A percentile compares a stretch with the other conserved stretches of the same genome.
phyloP scores from a whole-genome alignment of 2,888 invertebrate species.

The Rhamnusium bicolor region DNA sequence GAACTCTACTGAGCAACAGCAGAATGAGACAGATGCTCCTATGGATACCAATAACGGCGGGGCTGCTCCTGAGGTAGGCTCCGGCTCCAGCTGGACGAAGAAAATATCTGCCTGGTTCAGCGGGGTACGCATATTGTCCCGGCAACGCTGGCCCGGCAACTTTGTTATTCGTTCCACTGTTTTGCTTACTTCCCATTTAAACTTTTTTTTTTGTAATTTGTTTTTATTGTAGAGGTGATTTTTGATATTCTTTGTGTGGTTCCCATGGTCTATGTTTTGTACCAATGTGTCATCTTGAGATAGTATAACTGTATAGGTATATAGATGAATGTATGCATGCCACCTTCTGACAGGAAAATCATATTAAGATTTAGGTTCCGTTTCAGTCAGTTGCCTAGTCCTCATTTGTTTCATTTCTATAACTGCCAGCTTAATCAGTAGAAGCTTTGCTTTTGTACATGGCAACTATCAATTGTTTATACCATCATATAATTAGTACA shows the following conservation, averaged over 20 bases:
- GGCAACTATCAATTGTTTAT: too few relatives aligned
- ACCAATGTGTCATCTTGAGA: neutral
- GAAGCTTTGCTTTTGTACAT: too few relatives aligned
- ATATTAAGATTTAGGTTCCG: too few relatives aligned
- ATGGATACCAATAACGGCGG: conserved; percentile 59
- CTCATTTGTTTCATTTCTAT: too few relatives aligned
- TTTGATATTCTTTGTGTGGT: neutral
- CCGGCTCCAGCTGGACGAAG: conserved; percentile 71
- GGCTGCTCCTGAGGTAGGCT: conserved; percentile 70
- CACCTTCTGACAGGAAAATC: too few relatives aligned
- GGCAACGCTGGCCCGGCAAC: conserved; percentile 63
- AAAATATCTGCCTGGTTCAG: conserved; percentile 72
- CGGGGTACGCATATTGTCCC: conserved; percentile 70
- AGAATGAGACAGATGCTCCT: conserved; percentile 70
- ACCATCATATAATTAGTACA: too few relatives aligned
- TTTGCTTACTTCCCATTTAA: conserved; percentile 32
- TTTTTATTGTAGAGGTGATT: conserved; percentile 7
- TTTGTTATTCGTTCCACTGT: conserved; percentile 56
- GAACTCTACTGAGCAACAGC: conserved; percentile 61
- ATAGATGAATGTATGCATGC: neutral
- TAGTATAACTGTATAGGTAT: neutral
- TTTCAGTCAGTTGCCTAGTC: too few relatives aligned
- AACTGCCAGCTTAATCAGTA: too few relatives aligned
- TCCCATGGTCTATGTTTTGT: neutral
- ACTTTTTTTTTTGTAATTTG: conserved; percentile 25